Percentiles rank a stretch among this genome's conserved stretches.
Conservation (phyloP, 2,113 vertebrate genomes). For the Edolisoma coerulescens region DNA sequence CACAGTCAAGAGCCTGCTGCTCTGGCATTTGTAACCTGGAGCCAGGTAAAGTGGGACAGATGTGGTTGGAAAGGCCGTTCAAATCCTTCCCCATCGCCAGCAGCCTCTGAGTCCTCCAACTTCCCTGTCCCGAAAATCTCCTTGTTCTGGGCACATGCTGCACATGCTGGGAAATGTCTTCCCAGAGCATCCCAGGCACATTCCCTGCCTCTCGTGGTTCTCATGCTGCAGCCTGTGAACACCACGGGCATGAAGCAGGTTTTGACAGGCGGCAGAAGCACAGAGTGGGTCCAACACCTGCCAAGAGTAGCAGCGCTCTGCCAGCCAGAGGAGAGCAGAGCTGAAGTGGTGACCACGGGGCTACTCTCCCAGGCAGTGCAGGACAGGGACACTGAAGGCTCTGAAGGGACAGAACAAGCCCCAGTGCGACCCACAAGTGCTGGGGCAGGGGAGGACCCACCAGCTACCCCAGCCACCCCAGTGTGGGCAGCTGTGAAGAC, state of each 20-base stretch:
- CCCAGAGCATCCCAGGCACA: background rate
- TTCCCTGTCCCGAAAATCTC: background rate
- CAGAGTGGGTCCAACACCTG: background rate
- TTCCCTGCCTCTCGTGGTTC: background rate
- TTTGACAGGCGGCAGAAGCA: too few relatives aligned
- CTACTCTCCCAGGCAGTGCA: rapidly evolving
- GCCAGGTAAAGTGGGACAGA: background rate
- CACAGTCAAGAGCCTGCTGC: too few relatives aligned
- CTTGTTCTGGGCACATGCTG: too few relatives aligned
- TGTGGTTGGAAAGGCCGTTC: background rate
- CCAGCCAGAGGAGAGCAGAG: background rate
- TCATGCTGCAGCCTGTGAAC: background rate
- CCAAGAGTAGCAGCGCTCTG: rapidly evolving
- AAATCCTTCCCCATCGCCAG: rapidly evolving
- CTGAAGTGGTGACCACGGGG: too few relatives aligned
- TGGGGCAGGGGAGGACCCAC: background rate
- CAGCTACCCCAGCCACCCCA: background rate
- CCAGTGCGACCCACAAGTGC: rapidly evolving
- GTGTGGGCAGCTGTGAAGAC: background rate
- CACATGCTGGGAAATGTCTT: background rate
- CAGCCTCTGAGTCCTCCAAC: background rate
- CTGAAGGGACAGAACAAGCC: background rate
- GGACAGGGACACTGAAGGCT: background rate
- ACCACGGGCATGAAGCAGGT: rapidly evolving
- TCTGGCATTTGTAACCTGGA: background rate